These are phyloP conservation scores for Chaetophractus vellerosus DNA, from an alignment of 2,797 vertebrate genomes.

Conservation along the genomic window DNA sequence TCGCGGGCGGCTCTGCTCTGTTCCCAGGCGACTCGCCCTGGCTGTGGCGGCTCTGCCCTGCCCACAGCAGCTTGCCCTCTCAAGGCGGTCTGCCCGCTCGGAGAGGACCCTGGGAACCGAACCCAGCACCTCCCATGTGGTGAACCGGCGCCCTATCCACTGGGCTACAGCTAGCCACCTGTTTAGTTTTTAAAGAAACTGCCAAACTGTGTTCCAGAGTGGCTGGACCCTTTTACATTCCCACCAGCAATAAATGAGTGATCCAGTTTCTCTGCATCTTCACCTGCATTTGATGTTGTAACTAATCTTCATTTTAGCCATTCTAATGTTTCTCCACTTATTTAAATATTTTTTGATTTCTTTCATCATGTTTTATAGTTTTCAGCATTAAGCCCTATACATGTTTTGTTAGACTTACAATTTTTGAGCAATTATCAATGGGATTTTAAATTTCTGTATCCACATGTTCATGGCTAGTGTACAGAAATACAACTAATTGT, in stretches of 20 bases:
- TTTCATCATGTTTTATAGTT: not conserved
- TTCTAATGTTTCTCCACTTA: not conserved
- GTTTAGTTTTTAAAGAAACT: not conserved
- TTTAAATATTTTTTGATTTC: not conserved
- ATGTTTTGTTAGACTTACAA: not conserved
- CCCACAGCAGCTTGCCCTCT: too few relatives aligned
- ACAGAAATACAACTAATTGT: not conserved
- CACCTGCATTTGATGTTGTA: not conserved
- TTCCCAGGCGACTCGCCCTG: too few relatives aligned
- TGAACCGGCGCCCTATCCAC: too few relatives aligned
- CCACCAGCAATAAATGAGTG: not conserved
- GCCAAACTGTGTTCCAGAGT: not conserved
- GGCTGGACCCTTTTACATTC: not conserved
- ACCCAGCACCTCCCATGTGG: too few relatives aligned
- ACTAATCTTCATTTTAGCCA: not conserved
- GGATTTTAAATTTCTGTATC: not conserved
- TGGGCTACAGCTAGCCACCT: too few relatives aligned
- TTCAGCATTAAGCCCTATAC: not conserved
- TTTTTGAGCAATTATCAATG: not conserved
- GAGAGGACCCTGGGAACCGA: too few relatives aligned
- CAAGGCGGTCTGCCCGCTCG: too few relatives aligned
- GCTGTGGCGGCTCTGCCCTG: too few relatives aligned
- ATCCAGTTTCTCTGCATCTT: not conserved
- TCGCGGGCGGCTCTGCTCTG: too few relatives aligned
- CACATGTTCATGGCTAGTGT: not conserved